phyloP scores from a whole-genome alignment of 30 jellyfish, hydroid and myxozoan species.

The Cassiopea andromeda region DNA sequence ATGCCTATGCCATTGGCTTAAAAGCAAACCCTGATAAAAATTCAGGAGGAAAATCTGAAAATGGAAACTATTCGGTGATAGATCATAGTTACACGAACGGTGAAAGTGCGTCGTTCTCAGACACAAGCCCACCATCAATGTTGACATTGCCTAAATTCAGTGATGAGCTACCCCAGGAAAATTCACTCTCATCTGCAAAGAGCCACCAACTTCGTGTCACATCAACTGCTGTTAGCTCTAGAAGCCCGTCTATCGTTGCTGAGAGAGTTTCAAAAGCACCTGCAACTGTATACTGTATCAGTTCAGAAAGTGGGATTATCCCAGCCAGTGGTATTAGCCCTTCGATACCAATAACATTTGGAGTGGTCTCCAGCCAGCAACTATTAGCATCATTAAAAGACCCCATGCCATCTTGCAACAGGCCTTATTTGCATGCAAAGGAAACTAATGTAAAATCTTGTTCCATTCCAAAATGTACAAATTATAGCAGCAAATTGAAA shows the following conservation, averaged over 20 bases:
- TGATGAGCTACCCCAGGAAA: not conserved
- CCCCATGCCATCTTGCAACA: not conserved
- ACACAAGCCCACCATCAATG: not conserved
- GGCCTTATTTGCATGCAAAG: not conserved
- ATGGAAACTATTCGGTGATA: constrained; percentile 18
- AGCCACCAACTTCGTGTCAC: too few species aligned
- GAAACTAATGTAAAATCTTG: not conserved
- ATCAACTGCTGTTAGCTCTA: too few species aligned
- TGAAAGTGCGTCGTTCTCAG: not conserved
- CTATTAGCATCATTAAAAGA: not conserved
- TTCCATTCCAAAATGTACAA: constrained; percentile 9
- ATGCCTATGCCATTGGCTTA: not conserved
- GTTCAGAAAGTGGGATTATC: too few species aligned
- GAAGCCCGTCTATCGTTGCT: too few species aligned
- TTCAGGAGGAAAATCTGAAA: not conserved
- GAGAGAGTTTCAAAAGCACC: too few species aligned
- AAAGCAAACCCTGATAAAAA: constrained; percentile 3
- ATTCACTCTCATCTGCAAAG: not conserved
- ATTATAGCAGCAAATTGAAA: not conserved
- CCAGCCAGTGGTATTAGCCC: too few species aligned
- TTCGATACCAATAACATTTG: not conserved
- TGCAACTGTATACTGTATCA: too few species aligned
- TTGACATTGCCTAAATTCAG: not conserved
- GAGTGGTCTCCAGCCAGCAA: not conserved
- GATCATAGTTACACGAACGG: constrained; percentile 20